These are phyloP conservation scores for Esox lucius DNA, from an alignment of 2,797 vertebrate species.

Conservation along the genomic window DNA sequence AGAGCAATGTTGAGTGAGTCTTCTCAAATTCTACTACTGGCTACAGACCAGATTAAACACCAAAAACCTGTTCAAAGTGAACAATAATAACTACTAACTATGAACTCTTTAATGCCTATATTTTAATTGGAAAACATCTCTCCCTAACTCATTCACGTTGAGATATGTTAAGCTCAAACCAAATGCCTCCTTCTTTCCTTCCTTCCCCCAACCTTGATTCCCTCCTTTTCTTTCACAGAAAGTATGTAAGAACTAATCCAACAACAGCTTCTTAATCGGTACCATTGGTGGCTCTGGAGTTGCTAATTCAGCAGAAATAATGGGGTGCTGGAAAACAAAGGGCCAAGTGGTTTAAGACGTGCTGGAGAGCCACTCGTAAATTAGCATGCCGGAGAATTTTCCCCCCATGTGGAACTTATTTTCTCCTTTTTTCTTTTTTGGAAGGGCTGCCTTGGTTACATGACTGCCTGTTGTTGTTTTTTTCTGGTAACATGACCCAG, in stretches of 20 bases:
- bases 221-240: conserved; percentile 4
- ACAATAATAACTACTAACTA: neutral
- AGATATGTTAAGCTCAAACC: conserved; percentile 50
- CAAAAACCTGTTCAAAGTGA: neutral
- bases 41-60: too few species aligned
- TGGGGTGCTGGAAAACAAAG: conserved; percentile 87
- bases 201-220: conserved; percentile 12
- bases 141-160: conserved; percentile 6
- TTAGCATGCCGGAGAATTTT: conserved; percentile 82
- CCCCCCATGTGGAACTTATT: conserved; percentile 80
- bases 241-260: conserved; percentile 80
- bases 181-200: conserved; percentile 17
- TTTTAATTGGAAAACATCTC: neutral
- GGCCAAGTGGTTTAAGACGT: conserved; percentile 82
- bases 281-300: conserved; percentile 80
- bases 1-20: conserved; percentile 1
- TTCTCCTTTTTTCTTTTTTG: conserved; percentile 72
- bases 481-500: conserved; percentile 59
- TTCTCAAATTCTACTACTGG: neutral
- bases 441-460: conserved; percentile 66
- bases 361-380: conserved; percentile 91
- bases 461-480: conserved; percentile 64
- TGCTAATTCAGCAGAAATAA: conserved; percentile 97
- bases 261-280: conserved; percentile 85
- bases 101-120: neutral